A percentile compares a stretch with the other conserved stretches of the same genome.
These are phyloP conservation scores for Xanthorhoe designata DNA, from an alignment of 2,888 invertebrate genomes.

Conservation along the genomic window DNA sequence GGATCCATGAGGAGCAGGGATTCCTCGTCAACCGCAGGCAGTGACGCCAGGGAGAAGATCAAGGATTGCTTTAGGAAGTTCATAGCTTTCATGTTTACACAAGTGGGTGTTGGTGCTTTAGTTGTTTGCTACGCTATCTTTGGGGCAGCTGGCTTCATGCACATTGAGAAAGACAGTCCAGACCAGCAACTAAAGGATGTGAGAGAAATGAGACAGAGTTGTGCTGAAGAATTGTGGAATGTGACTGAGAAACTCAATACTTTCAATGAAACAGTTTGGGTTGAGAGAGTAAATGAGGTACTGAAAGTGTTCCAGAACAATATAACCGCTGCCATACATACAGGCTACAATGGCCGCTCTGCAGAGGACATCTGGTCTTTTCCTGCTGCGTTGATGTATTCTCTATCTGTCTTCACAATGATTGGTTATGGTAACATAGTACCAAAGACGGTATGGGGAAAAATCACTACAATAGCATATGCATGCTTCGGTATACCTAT, in stretches of 20 bases:
- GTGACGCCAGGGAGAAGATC: slow-evolving; percentile 90
- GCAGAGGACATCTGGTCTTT: slow-evolving; percentile 93
- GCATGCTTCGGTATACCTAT: slow-evolving; percentile 95
- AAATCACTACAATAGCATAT: slow-evolving; percentile 93
- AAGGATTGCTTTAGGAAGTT: slow-evolving; percentile 94
- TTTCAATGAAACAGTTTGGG: slow-evolving; percentile 89
- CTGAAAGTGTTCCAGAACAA: slow-evolving; percentile 88
- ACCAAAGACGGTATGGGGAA: slow-evolving; percentile 93
- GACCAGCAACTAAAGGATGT: slow-evolving; percentile 82
- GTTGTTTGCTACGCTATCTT: slow-evolving; percentile 95
- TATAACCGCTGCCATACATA: slow-evolving; percentile 87
- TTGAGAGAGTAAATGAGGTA: slow-evolving; percentile 85
- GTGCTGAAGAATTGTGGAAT: slow-evolving; percentile 88
- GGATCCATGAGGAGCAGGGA: slow-evolving; percentile 88
- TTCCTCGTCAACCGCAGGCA: slow-evolving; percentile 88
- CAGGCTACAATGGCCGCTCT: slow-evolving; percentile 90
- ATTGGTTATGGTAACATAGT: slow-evolving; percentile 96
- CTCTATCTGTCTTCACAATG: slow-evolving; percentile 95
- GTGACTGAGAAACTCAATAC: slow-evolving; percentile 88
- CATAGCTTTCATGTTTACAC: slow-evolving; percentile 96
- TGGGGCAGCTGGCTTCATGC: slow-evolving; percentile 93
- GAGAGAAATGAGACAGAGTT: slow-evolving; percentile 80
- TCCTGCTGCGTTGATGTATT: slow-evolving; percentile 95
- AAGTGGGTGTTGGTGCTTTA: slow-evolving; percentile 95
- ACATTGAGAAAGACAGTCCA: slow-evolving; percentile 89